Evolutionary conservation across 2,797 vertebrate genomes (phyloP).

Genomic region (Acanthis flammea): DNA sequence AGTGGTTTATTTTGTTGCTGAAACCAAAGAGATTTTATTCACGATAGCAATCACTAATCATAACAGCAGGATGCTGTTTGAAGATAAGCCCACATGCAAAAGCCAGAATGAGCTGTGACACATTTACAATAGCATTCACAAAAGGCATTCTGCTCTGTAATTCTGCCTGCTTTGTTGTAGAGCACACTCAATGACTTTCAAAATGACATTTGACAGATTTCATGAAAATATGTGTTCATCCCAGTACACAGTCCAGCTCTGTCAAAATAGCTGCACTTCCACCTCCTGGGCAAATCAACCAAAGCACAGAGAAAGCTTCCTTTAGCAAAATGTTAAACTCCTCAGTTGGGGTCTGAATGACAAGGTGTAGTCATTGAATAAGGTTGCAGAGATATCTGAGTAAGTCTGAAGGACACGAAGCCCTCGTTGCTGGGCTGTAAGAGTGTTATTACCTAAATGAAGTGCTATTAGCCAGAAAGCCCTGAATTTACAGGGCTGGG

Average conservation of each 20-base stretch:
- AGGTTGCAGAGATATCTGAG: not conserved
- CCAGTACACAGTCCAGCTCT: not conserved
- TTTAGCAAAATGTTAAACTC: not conserved
- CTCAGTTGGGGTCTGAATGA: not conserved
- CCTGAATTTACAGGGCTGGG: not conserved
- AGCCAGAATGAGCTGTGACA: constrained; percentile 1
- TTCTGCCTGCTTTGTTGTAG: not conserved
- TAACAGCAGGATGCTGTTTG: constrained; percentile 16
- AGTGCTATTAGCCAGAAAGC: not conserved
- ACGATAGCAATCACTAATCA: not conserved
- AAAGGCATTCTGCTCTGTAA: not conserved
- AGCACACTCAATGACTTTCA: not conserved
- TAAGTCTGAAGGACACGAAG: not conserved
- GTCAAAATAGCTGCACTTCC: not conserved
- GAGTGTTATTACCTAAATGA: not conserved
- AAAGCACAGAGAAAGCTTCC: not conserved
- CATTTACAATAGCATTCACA: not conserved
- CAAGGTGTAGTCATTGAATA: not conserved
- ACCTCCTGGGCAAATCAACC: not conserved
- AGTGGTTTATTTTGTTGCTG: constrained; percentile 41
- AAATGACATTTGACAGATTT: constrained; percentile 10
- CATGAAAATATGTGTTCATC: not conserved
- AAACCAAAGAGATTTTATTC: constrained; percentile 14
- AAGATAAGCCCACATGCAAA: constrained; percentile 17
- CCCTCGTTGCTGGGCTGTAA: not conserved